Evolutionary conservation across 2,113 vertebrate genomes (phyloP), one percentile per base, ranked within the genome.

Genomic region (Nerophis ophidion): DNA sequence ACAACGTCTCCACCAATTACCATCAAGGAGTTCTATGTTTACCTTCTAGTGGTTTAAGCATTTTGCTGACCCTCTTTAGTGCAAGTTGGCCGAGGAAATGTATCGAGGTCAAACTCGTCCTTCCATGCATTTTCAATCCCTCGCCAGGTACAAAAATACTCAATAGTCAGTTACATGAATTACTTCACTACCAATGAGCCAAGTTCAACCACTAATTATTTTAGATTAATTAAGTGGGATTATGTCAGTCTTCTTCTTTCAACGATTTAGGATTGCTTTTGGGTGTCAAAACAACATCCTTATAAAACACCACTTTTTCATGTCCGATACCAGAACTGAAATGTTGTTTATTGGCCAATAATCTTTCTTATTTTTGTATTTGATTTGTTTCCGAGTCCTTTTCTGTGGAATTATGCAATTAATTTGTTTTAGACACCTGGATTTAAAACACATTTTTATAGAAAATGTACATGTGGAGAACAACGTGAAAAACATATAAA

Each of bases 1-100:
- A 56, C 62, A 53, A 56, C 1, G 66, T 76, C 72, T 65, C 60
- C 17, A 48, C 60, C 47, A 38, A 19, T 86, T 74, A 68, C 49
- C 57, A 66, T 84, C 74, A 77, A 69, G 35, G 1, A 14, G 5
- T 65, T 55, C 62, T 72, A 64, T 75, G 69, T 71, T 60, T 70
- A 61, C 56, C 38, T 59, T 53, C 45, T 14, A 36, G 34, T 33
- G 12, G 8, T 64, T 53, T 53, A 2, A 38, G 54, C 35, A 74
- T 63, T 59, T 8, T 66, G 65, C 60, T 70, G 55, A 56, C n/a
- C 33, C 1, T 51, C 49, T 14, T 19, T 35, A 53, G 6, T 35
- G 33, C 26, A 53, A 35, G 34, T 38, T 38, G 7, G 14, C 10
- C n/a, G 16, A 48, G 17, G 46, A 6, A 47, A 17, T 49, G n/a